Evolutionary conservation across 2,888 invertebrate species (phyloP).

Genomic region (Nesidiocoris tenuis): DNA sequence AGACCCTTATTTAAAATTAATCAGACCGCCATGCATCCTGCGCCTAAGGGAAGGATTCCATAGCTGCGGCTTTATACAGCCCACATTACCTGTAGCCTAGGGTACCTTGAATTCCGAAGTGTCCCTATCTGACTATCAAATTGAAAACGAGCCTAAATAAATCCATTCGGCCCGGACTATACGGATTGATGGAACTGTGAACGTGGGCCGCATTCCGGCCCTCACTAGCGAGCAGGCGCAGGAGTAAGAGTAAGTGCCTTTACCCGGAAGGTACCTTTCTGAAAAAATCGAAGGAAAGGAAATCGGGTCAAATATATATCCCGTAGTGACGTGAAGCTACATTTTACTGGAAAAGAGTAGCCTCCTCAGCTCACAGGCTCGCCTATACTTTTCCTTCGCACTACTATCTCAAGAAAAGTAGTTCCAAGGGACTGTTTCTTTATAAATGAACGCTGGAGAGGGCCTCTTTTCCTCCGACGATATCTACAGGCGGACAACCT

Average conservation of each 20-base stretch:
- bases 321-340: constrained; percentile 30
- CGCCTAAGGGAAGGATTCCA: no score
- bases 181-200: constrained; percentile 27
- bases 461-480: not conserved
- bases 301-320: constrained; percentile 40
- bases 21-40: no score
- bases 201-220: constrained; percentile 34
- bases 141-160: constrained; percentile 34
- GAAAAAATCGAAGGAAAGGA: not conserved
- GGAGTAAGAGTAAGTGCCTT: not conserved
- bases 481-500: not conserved
- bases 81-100: no score
- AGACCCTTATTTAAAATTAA: no score
- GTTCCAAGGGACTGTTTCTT: constrained; percentile 37
- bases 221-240: constrained; percentile 10
- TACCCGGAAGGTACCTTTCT: not conserved
- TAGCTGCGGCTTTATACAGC: no score
- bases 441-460: constrained; percentile 32
- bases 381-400: not conserved
- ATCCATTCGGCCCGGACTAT: constrained; percentile 33
- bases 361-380: not conserved
- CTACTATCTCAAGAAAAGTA: constrained; percentile 35
- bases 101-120: constrained; percentile 4
- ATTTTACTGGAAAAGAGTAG: constrained; percentile 28
- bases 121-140: constrained; percentile 35